A percentile compares a stretch with the other conserved stretches of the same genome.
phyloP scores from a whole-genome alignment of 2,888 invertebrate species.

The Nemotelus pantherinus region DNA sequence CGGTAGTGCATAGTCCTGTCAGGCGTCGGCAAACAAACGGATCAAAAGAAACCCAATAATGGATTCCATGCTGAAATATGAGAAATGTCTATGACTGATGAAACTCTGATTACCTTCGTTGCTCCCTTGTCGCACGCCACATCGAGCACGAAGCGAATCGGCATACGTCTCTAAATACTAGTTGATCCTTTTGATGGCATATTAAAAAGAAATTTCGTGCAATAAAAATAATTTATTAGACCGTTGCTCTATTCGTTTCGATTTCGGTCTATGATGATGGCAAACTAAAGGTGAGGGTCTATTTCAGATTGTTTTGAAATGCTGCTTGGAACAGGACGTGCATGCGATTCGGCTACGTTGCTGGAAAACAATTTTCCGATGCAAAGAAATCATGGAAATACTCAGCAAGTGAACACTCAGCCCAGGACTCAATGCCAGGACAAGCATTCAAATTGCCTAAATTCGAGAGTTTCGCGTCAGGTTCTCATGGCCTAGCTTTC shows the following conservation, averaged over 20 bases:
- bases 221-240: conserved; percentile 50
- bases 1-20: too few species aligned
- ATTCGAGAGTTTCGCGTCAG: too few species aligned
- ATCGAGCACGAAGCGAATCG: background rate
- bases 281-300: too few species aligned
- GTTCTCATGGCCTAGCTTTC: too few species aligned
- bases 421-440: too few species aligned
- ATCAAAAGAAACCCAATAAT: background rate
- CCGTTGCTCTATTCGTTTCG: conserved; percentile 16
- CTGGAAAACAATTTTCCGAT: too few species aligned
- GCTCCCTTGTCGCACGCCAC: background rate
- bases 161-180: conserved; percentile 42
- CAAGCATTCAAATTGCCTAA: too few species aligned
- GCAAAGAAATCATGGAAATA: too few species aligned
- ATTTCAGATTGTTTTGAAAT: too few species aligned
- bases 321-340: background rate
- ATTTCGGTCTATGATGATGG: background rate
- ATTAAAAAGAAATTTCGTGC: conserved; percentile 48
- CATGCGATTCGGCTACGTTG: background rate
- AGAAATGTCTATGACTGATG: conserved; percentile 1
- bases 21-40: background rate
- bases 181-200: conserved; percentile 47
- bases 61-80: background rate
- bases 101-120: background rate
- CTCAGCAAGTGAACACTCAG: too few species aligned